These are phyloP conservation scores for Melanocharis versteri DNA, from an alignment of 2,113 vertebrate genomes.

Conservation along the genomic window DNA sequence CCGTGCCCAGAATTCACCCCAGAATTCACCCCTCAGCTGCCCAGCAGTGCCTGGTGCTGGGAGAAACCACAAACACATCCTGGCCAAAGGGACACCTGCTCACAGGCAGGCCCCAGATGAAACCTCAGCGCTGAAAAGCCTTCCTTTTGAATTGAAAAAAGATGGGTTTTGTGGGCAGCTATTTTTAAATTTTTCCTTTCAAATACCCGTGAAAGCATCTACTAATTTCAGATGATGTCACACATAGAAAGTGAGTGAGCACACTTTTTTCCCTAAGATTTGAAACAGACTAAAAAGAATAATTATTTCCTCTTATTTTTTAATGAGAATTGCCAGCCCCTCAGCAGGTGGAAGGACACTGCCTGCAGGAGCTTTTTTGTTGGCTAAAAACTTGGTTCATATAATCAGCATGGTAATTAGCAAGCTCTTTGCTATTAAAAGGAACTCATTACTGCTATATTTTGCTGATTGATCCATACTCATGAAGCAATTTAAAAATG, in stretches of 20 bases:
- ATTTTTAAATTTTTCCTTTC: neutral
- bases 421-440: constrained; percentile 60
- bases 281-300: constrained; percentile 10
- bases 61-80: neutral
- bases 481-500: constrained; percentile 56
- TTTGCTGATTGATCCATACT: constrained; percentile 66
- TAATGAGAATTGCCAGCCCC: constrained; percentile 55
- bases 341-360: constrained; percentile 64
- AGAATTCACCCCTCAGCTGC: neutral
- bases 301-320: constrained; percentile 51
- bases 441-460: constrained; percentile 69
- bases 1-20: fast-evolving
- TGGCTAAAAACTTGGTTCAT: constrained; percentile 54
- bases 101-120: neutral
- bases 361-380: constrained; percentile 61
- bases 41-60: neutral
- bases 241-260: neutral
- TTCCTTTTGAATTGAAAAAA: neutral
- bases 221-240: neutral
- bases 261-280: neutral
- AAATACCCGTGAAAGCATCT: neutral
- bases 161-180: neutral
- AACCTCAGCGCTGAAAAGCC: neutral
- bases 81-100: neutral
- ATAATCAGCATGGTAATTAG: constrained; percentile 71